phyloP scores from a whole-genome alignment of 2,113 vertebrate species.

The Clarias macrocephalus region DNA sequence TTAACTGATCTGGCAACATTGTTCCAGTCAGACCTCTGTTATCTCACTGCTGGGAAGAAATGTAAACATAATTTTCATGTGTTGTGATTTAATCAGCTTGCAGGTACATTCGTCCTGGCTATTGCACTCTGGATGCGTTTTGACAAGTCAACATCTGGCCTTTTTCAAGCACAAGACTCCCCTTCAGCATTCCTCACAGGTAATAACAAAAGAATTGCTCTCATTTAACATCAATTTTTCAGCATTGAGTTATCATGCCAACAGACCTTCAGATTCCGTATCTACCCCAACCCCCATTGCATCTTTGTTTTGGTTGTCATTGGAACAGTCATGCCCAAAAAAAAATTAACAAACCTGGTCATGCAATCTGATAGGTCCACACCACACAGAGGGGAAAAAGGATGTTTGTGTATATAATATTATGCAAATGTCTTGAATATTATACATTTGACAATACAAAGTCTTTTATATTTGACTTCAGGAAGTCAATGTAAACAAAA shows the following conservation, averaged over 20 bases:
- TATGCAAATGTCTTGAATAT: background rate
- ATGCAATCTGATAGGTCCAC: background rate
- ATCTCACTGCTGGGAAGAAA: conserved; percentile 6
- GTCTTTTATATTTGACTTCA: too few relatives aligned
- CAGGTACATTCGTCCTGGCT: conserved; percentile 86
- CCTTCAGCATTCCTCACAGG: conserved; percentile 85
- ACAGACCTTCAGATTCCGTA: background rate
- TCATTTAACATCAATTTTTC: background rate
- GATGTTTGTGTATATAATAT: background rate
- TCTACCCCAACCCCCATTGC: background rate
- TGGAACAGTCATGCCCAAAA: conserved; percentile 39
- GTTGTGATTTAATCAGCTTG: conserved; percentile 72
- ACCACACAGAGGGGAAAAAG: background rate
- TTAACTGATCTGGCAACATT: background rate
- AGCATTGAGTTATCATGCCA: background rate
- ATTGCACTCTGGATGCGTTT: conserved; percentile 95
- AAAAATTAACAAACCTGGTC: background rate
- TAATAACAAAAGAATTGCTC: conserved; percentile 59
- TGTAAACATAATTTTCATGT: conserved; percentile 29
- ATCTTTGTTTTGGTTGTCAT: conserved; percentile 37
- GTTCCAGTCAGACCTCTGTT: background rate
- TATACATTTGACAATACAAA: background rate
- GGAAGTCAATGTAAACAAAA: too few relatives aligned
- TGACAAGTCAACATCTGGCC: conserved; percentile 80
- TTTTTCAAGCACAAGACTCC: conserved; percentile 76